Evolutionary conservation across 2,888 invertebrate species (phyloP), one percentile per base, ranked within the genome.

Genomic region (Dryobota labecula): DNA sequence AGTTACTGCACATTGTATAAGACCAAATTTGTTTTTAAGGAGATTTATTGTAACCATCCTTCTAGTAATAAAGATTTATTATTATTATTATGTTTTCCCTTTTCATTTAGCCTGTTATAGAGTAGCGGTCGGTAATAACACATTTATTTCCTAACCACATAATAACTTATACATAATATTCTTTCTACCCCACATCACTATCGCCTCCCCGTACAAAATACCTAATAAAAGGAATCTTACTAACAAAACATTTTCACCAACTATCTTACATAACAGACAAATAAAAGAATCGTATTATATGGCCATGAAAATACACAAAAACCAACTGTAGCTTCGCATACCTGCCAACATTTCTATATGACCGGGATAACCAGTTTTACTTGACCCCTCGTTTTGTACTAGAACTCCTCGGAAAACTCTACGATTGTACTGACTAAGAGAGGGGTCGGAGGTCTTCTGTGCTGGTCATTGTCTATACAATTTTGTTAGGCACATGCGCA

Each of bases 241-340:
- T 41, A 57, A 61, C 82, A 82, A 53, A 77, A 77, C 79, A 67
- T 71, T 63, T 45, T 43, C 56, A 27, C 54, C 57, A 66, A 68
- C 64, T 66, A 56, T 66, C 63, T 71, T 77, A 77, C 45, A 56
- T 61, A 78, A 67, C 57, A 79, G 66, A 51, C 71, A 60, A 75
- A 75, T 80, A 84, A 87, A 80, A 54, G 36, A 15, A 53, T 27
- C 62, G 62, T 76, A 85, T 78, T 67, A 86, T 71, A 60, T 71
- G 67, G 53, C 65, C 72, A 80, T 64, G 76, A 80, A 79, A 81
- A 87, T 87, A 87, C 84, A 84, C 84, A 86, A 93, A 93, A 94
- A 94, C 94, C 95, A 94, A 94, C 94, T 95, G 94, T 95, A 92
- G 95, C 90, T 92, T 93, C 92, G 70, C 69, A 75, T 88, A 87